Conservation (phyloP, 2,888 invertebrate species). For the Synanthedon vespiformis region DNA sequence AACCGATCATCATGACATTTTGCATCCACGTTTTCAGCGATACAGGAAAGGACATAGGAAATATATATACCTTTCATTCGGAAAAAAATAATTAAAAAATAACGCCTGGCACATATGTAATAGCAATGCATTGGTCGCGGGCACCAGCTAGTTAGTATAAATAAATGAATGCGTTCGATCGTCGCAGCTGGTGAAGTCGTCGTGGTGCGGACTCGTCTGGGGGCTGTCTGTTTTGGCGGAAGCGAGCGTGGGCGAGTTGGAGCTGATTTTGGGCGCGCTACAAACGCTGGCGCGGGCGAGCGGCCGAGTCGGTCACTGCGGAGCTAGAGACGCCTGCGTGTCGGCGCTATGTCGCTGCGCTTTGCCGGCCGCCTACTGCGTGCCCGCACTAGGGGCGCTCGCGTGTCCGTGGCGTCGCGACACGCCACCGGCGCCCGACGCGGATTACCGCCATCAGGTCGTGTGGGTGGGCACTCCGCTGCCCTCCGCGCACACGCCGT, state of each 20-base stretch:
- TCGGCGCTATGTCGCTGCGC: slow-evolving; percentile 96
- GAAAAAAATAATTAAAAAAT: neutral
- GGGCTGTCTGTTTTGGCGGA: slow-evolving; percentile 93
- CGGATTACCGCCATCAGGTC: slow-evolving; percentile 63
- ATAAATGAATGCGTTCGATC: neutral
- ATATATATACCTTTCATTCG: too few species aligned
- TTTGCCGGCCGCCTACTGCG: slow-evolving; percentile 93
- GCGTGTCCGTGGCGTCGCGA: slow-evolving; percentile 89
- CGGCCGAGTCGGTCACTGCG: slow-evolving; percentile 72
- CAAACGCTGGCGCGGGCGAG: slow-evolving; percentile 91
- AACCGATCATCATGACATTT: too few species aligned
- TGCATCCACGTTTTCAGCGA: too few species aligned
- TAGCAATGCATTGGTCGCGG: neutral
- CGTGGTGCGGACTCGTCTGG: slow-evolving; percentile 94
- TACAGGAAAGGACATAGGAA: too few species aligned
- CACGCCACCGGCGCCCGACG: slow-evolving; percentile 13
- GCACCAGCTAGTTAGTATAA: too few species aligned
- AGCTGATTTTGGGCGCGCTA: slow-evolving; percentile 91
- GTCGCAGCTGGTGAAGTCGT: slow-evolving; percentile 87
- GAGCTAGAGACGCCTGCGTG: slow-evolving; percentile 93
- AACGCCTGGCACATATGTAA: neutral
- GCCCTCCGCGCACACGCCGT: neutral
- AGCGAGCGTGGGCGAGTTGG: slow-evolving; percentile 95
- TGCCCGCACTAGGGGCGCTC: slow-evolving; percentile 87
- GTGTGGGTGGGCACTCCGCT: slow-evolving; percentile 1